Evolutionary conservation across 2,113 vertebrate species (phyloP).

Genomic region (Eudyptes chrysolophus): DNA sequence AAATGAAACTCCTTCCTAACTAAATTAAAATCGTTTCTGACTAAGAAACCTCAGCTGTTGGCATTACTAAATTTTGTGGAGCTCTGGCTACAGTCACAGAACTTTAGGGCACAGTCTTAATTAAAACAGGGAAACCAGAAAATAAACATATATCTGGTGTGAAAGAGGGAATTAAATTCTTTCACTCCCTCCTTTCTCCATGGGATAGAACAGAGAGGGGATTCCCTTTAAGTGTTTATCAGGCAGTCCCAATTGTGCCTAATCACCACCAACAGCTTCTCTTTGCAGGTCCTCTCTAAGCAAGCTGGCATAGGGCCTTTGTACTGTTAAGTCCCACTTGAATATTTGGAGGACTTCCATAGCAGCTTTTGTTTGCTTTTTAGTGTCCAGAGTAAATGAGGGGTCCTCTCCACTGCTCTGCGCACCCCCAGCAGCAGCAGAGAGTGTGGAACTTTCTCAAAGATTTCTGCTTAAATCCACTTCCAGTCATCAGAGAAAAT

Average conservation of each 20-base stretch:
- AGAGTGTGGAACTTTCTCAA: not conserved
- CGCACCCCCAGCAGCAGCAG: not conserved
- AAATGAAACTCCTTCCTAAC: not conserved
- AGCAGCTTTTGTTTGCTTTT: slow-evolving; percentile 1
- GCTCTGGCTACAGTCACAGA: not conserved
- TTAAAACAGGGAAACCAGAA: not conserved
- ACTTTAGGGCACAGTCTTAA: not conserved
- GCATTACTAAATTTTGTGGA: not conserved
- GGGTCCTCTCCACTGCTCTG: not conserved
- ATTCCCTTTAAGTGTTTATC: not conserved
- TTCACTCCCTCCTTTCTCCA: not conserved
- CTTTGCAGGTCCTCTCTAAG: not conserved
- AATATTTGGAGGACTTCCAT: not conserved
- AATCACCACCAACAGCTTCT: not conserved
- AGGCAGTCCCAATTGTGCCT: not conserved
- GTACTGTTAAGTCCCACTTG: not conserved
- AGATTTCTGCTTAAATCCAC: not conserved
- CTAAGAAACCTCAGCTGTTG: not conserved
- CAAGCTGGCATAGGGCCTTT: not conserved
- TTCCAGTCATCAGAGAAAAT: not conserved
- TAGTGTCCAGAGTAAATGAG: not conserved
- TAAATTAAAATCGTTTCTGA: not conserved
- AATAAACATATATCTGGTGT: not conserved
- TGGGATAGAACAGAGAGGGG: not conserved
- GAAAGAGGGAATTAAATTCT: not conserved